phyloP scores from a whole-genome alignment of 2,113 vertebrate genomes.

The Mormyrus lacerda region DNA sequence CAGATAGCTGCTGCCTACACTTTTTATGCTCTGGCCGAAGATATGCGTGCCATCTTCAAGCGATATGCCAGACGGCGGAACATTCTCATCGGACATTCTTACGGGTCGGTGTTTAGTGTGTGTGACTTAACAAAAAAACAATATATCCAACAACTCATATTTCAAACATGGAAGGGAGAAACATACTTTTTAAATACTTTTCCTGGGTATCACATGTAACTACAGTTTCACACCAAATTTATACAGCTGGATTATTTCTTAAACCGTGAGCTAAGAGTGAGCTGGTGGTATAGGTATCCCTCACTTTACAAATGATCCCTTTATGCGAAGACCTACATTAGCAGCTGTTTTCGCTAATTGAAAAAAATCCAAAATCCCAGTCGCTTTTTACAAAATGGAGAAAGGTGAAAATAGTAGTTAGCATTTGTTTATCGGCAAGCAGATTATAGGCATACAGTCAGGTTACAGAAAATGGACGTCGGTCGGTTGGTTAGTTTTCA shows the following conservation, averaged over 20 bases:
- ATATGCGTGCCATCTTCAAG: conserved; percentile 85
- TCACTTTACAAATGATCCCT: not conserved
- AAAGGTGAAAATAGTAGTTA: not conserved
- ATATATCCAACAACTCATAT: not conserved
- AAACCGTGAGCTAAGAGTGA: not conserved
- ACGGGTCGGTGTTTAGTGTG: conserved; percentile 65
- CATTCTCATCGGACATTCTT: conserved; percentile 88
- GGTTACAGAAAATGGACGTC: not conserved
- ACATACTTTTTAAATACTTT: not conserved
- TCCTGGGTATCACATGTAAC: not conserved
- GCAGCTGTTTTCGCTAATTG: not conserved
- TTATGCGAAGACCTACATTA: not conserved
- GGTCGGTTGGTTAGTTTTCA: not conserved
- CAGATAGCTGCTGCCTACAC: conserved; percentile 89
- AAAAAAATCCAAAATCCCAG: not conserved
- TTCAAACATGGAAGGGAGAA: not conserved
- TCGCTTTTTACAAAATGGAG: not conserved
- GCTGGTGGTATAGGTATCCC: not conserved
- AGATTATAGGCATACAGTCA: not conserved
- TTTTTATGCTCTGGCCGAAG: conserved; percentile 88
- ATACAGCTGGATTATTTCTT: not conserved
- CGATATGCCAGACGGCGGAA: conserved; percentile 86
- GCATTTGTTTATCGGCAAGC: not conserved
- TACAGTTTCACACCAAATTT: not conserved
- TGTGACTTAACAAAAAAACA: not conserved